Conservation (phyloP, 64 coral and sea anemone genomes). For the Actinia equina region DNA sequence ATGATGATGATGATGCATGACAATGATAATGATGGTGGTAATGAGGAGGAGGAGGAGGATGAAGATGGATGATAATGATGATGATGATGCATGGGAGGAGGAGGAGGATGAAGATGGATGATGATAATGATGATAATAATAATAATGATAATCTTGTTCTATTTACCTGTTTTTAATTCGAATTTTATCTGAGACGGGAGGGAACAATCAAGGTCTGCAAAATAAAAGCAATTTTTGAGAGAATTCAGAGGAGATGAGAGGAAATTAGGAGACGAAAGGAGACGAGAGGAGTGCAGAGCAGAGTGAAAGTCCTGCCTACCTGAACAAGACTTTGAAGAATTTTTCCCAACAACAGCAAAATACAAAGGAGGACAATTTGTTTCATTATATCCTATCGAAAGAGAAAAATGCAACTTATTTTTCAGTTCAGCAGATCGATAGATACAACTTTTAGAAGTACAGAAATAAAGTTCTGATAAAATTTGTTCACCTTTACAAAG, state of each 20-base stretch:
- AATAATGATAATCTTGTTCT: too few species aligned
- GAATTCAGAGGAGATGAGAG: too few species aligned
- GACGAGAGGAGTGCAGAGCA: neutral
- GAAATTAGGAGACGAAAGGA: neutral
- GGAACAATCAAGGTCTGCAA: neutral
- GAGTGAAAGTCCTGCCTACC: neutral
- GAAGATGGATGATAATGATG: too few species aligned
- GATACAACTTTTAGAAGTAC: neutral
- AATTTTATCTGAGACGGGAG: neutral
- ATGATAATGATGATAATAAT: too few species aligned
- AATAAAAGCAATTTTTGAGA: neutral
- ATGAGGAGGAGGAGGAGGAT: too few species aligned
- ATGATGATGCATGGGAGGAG: too few species aligned
- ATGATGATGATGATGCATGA: too few species aligned
- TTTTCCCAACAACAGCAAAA: neutral
- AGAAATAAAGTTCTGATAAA: too few species aligned
- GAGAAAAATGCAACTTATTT: neutral
- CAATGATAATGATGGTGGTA: too few species aligned
- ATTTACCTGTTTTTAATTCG: neutral
- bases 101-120: too few species aligned
- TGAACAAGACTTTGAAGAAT: neutral
- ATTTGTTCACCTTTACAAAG: neutral
- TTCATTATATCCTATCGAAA: neutral
- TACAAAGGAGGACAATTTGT: constrained; percentile 14
- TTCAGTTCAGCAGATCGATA: neutral